These are phyloP conservation scores for Petroica traversi DNA, from an alignment of 2,113 vertebrate species.

Conservation along the genomic window DNA sequence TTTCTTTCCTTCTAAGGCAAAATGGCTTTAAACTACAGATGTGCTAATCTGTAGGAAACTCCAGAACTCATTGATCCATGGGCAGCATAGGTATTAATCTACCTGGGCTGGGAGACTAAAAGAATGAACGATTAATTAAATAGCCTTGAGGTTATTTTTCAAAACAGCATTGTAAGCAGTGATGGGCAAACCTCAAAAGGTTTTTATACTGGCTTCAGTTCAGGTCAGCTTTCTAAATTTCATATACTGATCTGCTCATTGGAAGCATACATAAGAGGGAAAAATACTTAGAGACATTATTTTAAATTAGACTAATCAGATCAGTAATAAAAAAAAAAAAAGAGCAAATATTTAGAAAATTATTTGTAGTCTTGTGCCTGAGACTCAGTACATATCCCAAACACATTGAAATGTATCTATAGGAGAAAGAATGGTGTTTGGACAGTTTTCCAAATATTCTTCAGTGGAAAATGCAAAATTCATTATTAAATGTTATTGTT, in stretches of 20 bases:
- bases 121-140: constrained; percentile 72
- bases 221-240: background rate
- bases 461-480: background rate
- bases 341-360: background rate
- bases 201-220: constrained; percentile 12
- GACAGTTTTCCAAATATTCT: background rate
- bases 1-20: constrained; percentile 38
- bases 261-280: background rate
- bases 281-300: background rate
- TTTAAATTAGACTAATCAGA: background rate
- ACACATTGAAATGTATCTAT: background rate
- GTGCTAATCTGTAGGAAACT: constrained; percentile 66
- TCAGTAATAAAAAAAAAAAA: background rate
- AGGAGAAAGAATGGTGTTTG: background rate
- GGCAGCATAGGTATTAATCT: constrained; percentile 60
- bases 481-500: background rate
- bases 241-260: background rate
- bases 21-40: constrained; percentile 65
- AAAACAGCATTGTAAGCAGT: constrained; percentile 49
- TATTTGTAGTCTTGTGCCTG: background rate
- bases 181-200: constrained; percentile 7
- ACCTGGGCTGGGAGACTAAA: constrained; percentile 46
- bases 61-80: constrained; percentile 66
- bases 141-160: constrained; percentile 65
- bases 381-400: background rate